Percentiles rank a stretch among this genome's conserved stretches.
phyloP scores from a whole-genome alignment of 2,797 vertebrate genomes.

The Alectoris magna region DNA sequence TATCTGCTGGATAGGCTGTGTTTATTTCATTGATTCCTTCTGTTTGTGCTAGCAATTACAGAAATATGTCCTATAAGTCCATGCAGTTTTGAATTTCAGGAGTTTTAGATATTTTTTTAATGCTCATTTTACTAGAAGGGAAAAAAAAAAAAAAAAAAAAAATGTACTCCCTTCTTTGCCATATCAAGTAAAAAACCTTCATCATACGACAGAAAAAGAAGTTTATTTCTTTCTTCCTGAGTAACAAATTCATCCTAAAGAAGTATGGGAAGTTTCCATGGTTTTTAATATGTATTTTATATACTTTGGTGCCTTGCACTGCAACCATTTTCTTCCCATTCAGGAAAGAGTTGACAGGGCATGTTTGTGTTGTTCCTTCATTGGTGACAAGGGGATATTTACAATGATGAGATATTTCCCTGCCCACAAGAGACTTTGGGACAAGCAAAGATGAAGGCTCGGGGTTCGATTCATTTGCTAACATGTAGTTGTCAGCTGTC shows the following conservation, averaged over 20 bases:
- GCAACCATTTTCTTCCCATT: not conserved
- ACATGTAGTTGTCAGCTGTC: conserved; percentile 17
- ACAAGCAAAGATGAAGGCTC: not conserved
- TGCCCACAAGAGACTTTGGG: not conserved
- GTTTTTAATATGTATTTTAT: not conserved
- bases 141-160: not conserved
- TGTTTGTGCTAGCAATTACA: not conserved
- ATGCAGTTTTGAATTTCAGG: not conserved
- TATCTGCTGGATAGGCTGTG: not conserved
- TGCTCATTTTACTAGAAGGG: not conserved
- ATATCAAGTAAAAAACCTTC: not conserved
- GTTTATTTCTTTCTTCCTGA: not conserved
- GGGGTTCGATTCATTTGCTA: not conserved
- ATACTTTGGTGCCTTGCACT: not conserved
- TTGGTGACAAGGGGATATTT: conserved; percentile 13
- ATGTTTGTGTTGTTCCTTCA: not conserved
- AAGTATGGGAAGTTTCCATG: not conserved
- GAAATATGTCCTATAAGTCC: not conserved
- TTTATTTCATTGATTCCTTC: conserved; percentile 3
- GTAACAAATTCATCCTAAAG: not conserved
- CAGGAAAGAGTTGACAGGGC: not conserved
- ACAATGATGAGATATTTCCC: not conserved
- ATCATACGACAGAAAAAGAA: not conserved
- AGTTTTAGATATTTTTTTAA: not conserved
- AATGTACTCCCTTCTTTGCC: not conserved